phyloP scores from a whole-genome alignment of 2,888 invertebrate species.

The Chymomyza fuscimana region DNA sequence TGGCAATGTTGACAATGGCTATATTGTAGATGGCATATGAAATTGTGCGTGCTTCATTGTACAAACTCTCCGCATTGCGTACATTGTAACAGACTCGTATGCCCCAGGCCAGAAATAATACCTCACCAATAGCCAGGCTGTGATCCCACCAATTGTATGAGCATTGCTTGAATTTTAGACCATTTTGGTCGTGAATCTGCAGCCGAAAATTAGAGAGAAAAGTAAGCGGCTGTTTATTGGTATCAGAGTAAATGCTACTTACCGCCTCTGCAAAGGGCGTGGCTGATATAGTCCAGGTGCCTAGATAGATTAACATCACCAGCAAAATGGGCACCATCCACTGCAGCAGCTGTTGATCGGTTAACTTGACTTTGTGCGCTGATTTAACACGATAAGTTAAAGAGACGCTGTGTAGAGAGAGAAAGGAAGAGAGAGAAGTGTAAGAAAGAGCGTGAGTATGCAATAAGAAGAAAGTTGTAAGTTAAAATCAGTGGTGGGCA shows the following conservation, averaged over 20 bases:
- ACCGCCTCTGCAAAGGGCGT: conserved; percentile 90
- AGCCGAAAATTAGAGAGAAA: background rate
- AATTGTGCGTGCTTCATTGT: conserved; percentile 95
- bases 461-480: background rate
- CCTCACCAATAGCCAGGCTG: conserved; percentile 91
- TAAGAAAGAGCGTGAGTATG: background rate
- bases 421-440: no score
- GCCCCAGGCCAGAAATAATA: conserved; percentile 90
- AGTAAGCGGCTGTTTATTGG: background rate
- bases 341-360: conserved; percentile 94
- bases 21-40: conserved; percentile 97
- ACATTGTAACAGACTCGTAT: conserved; percentile 92
- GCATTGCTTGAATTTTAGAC: conserved; percentile 93
- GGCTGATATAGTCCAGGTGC: conserved; percentile 94
- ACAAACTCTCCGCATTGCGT: conserved; percentile 93
- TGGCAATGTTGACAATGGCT: conserved; percentile 93
- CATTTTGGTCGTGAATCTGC: conserved; percentile 86
- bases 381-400: conserved; percentile 95
- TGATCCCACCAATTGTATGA: conserved; percentile 97
- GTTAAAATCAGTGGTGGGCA: no score
- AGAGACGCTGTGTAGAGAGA: conserved; percentile 84
- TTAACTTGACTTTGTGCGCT: conserved; percentile 94
- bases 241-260: conserved; percentile 65
- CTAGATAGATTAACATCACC: conserved; percentile 92
- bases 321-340: conserved; percentile 96